Evolutionary conservation across 1,140 invertebrate species (phyloP).

Genomic region (Monomorium pharaonis): DNA sequence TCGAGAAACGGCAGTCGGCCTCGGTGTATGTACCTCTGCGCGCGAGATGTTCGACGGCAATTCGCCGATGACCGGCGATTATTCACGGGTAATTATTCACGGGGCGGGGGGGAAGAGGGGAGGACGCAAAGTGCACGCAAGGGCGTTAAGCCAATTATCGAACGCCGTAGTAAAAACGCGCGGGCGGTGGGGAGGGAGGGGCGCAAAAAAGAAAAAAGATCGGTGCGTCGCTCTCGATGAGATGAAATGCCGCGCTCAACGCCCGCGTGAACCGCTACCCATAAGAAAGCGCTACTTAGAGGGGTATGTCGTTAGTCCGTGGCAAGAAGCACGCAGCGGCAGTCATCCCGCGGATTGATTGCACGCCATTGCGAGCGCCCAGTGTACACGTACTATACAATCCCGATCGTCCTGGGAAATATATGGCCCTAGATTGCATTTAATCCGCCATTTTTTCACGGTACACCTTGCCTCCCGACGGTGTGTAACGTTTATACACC

Average conservation of each 20-base stretch:
- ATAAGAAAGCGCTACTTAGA: conserved; percentile 24
- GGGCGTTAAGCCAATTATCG: conserved; percentile 34
- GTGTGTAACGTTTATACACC: conserved; percentile 22
- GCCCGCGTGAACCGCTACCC: conserved; percentile 16
- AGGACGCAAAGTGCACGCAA: too few species aligned
- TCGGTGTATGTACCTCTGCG: not conserved
- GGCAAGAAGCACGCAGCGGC: not conserved
- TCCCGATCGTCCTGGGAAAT: conserved; percentile 16
- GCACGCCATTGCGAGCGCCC: not conserved
- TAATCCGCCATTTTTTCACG: conserved; percentile 21
- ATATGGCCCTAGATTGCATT: conserved; percentile 3
- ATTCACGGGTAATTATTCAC: conserved; percentile 25
- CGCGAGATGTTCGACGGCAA: not conserved
- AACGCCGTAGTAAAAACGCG: too few species aligned
- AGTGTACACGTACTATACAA: not conserved
- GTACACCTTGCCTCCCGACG: not conserved
- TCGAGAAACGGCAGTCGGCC: not conserved
- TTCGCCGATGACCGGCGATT: not conserved
- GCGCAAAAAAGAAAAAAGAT: too few species aligned
- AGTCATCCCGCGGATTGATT: conserved; percentile 36
- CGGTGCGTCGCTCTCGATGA: conserved; percentile 42
- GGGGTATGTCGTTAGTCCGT: conserved; percentile 19
- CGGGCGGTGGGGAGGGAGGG: too few species aligned
- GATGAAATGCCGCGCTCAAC: conserved; percentile 1
- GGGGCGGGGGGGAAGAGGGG: too few species aligned